Evolutionary conservation across 2,113 vertebrate genomes (phyloP).

Genomic region (Ploceus nigricollis): DNA sequence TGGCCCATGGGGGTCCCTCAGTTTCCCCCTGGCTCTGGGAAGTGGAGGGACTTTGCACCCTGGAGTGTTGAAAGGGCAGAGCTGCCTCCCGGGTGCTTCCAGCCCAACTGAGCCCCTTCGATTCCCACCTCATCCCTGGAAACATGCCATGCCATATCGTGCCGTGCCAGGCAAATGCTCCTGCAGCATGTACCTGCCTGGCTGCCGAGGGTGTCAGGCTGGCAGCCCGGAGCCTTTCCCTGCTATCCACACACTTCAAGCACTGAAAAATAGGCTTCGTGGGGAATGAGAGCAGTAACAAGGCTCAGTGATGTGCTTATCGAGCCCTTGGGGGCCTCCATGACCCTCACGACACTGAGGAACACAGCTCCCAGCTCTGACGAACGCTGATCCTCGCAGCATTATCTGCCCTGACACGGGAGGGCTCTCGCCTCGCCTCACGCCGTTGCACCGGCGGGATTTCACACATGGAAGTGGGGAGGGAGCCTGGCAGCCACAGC

Average conservation of each 20-base stretch:
- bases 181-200: background rate
- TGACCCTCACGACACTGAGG: fast-evolving
- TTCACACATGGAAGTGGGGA: fast-evolving
- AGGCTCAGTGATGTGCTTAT: fast-evolving
- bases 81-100: background rate
- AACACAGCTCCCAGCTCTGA: background rate
- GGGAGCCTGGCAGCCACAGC: background rate
- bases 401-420: fast-evolving
- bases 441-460: fast-evolving
- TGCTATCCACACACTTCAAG: fast-evolving
- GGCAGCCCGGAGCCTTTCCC: background rate
- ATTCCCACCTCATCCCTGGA: background rate
- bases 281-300: background rate
- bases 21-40: background rate
- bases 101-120: fast-evolving
- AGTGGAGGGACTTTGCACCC: background rate
- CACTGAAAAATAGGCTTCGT: fast-evolving
- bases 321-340: background rate
- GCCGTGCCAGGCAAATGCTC: background rate
- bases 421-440: background rate
- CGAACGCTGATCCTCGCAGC: background rate
- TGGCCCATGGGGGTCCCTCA: background rate
- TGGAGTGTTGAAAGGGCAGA: fast-evolving
- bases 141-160: fast-evolving
- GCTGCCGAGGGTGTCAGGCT: fast-evolving